Evolutionary conservation across 2,888 invertebrate genomes (phyloP).

Genomic region (Hoplodrina ambigua): DNA sequence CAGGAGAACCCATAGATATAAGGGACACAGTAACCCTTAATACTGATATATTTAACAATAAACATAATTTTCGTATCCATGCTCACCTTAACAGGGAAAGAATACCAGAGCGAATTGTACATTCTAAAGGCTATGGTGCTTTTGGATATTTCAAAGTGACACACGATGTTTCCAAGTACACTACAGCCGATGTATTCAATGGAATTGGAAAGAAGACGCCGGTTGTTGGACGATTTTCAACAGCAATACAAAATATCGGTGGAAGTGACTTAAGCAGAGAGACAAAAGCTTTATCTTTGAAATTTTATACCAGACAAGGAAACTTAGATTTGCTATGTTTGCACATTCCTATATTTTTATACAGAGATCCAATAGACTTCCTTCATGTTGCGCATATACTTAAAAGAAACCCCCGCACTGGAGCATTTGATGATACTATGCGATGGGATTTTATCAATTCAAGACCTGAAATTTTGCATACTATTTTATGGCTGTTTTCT

Average conservation of each 20-base stretch:
- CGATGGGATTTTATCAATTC: conserved; percentile 97
- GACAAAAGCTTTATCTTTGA: conserved; percentile 96
- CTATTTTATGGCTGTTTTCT: conserved; percentile 93
- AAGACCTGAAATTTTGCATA: conserved; percentile 95
- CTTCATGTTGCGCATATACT: conserved; percentile 96
- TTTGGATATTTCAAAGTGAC: conserved; percentile 95
- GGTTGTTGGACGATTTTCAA: conserved; percentile 90
- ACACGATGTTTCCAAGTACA: conserved; percentile 92
- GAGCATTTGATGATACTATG: conserved; percentile 95
- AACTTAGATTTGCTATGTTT: conserved; percentile 96
- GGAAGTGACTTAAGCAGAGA: conserved; percentile 87
- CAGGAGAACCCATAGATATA: conserved; percentile 86
- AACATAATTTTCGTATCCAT: conserved; percentile 88
- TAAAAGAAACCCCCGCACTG: conserved; percentile 96
- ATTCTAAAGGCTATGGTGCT: conserved; percentile 97
- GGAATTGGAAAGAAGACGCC: conserved; percentile 91
- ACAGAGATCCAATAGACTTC: conserved; percentile 95
- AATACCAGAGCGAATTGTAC: conserved; percentile 97
- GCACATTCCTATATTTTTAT: conserved; percentile 96
- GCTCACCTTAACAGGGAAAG: conserved; percentile 94
- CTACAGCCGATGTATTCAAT: conserved; percentile 91
- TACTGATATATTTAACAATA: conserved; percentile 64
- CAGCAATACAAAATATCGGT: conserved; percentile 91
- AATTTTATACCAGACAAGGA: conserved; percentile 97
- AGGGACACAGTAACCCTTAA: conserved; percentile 84